These are phyloP conservation scores for Oncorhynchus kisutch DNA, from an alignment of 2,113 vertebrate genomes.

Conservation along the genomic window DNA sequence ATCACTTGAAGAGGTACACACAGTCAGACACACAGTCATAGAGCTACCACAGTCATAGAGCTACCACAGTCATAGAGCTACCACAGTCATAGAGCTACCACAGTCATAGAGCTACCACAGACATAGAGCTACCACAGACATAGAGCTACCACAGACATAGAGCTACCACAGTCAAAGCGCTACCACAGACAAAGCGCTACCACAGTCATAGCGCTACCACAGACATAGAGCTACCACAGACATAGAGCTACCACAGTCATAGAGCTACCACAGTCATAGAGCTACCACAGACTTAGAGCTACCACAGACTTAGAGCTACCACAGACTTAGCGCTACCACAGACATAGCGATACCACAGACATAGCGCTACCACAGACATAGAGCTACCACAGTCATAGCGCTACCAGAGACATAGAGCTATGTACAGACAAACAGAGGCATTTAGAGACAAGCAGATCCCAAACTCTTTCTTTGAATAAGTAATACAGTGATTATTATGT, in stretches of 20 bases:
- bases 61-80: no score
- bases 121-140: no score
- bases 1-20: slow-evolving; percentile 92
- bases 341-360: background rate
- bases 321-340: background rate
- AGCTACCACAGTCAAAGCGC: background rate
- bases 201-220: no score
- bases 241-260: background rate
- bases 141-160: no score
- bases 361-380: background rate
- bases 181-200: no score
- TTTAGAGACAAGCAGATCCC: background rate
- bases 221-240: background rate
- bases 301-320: slow-evolving; percentile 76
- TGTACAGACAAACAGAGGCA: slow-evolving; percentile 1
- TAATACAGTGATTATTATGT: no score
- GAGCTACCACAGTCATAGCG: no score
- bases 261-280: slow-evolving; percentile 54
- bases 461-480: background rate
- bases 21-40: background rate
- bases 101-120: no score
- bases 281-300: slow-evolving; percentile 63
- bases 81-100: background rate
- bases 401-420: no score
- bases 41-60: no score